These are phyloP conservation scores for Acrocephalus kingi DNA, from an alignment of 2,113 vertebrate species.

Conservation along the genomic window DNA sequence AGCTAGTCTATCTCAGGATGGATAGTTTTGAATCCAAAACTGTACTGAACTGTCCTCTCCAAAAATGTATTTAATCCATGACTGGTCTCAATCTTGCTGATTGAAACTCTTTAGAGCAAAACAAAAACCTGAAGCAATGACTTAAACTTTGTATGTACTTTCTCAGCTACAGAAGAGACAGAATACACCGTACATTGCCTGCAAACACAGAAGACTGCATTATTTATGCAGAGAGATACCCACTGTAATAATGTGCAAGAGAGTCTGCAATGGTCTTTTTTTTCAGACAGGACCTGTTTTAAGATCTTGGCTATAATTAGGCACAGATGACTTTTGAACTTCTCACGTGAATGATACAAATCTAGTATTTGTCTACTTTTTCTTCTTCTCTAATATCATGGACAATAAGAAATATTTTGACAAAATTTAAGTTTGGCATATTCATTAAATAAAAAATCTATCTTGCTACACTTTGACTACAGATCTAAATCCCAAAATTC, in stretches of 20 bases:
- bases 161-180: neutral
- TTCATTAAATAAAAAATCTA: neutral
- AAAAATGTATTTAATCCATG: neutral
- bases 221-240: neutral
- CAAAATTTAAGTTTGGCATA: neutral
- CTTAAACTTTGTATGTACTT: neutral
- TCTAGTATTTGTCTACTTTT: neutral
- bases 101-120: neutral
- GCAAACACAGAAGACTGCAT: neutral
- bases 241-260: neutral
- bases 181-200: neutral
- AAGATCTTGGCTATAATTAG: neutral
- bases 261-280: neutral
- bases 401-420: neutral
- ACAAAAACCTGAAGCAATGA: neutral
- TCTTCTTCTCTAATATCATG: neutral
- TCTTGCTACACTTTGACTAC: neutral
- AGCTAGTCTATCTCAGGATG: neutral
- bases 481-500: neutral
- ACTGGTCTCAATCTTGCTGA: neutral
- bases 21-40: neutral
- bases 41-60: neutral
- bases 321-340: neutral
- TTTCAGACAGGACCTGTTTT: neutral
- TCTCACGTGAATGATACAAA: neutral